Evolutionary conservation across 92 coral and sea anemone genomes (phyloP), one percentile per base, ranked within the genome.

Genomic region (Ricordea florida): DNA sequence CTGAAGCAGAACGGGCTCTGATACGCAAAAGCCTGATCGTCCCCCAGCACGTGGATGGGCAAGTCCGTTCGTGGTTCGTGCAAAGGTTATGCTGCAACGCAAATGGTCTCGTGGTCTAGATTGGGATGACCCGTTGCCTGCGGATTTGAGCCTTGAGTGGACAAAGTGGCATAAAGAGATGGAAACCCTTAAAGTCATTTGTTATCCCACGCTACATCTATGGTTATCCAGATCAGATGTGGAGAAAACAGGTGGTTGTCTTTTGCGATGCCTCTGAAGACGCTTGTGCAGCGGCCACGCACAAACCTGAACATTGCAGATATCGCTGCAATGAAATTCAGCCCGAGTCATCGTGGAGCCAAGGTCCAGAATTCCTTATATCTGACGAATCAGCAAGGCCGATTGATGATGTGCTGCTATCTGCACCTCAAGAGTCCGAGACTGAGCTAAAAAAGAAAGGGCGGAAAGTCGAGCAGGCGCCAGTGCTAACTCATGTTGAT

Each of bases 11-110:
- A n/a, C n/a, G n/a, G n/a, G n/a, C n/a, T n/a, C n/a, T n/a, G n/a
- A n/a, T n/a, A n/a, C n/a, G n/a, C n/a, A n/a, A n/a, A n/a, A n/a
- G n/a, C n/a, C n/a, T n/a, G n/a, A n/a, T n/a, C n/a, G n/a, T n/a
- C n/a, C 69, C 89, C n/a, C n/a, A n/a, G n/a, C 85, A 37, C 29
- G 57, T 15, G 85, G 89, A 2, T 77, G 79, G 79, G 59, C 80
- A 2, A 57, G 79, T 36, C 85, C 89, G 15, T 77, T 40, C 16
- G 41, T 42, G 17, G 21, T 84, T 30, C 85, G 85, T 13, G 85
- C 75, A n/a, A 77, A 69, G 38, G 60, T 67, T 35, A n/a, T 78
- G 35, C 36, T 78, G 67, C 80, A 78, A 61, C 67, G 74, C 14
- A 57, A 73, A 3, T 83, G 84, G 89, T 16, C 63, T 0, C 79